A percentile compares a stretch with the other conserved stretches of the same genome.
Evolutionary conservation across 2,888 invertebrate species (phyloP).

Genomic region (Ochropacha duplaris): DNA sequence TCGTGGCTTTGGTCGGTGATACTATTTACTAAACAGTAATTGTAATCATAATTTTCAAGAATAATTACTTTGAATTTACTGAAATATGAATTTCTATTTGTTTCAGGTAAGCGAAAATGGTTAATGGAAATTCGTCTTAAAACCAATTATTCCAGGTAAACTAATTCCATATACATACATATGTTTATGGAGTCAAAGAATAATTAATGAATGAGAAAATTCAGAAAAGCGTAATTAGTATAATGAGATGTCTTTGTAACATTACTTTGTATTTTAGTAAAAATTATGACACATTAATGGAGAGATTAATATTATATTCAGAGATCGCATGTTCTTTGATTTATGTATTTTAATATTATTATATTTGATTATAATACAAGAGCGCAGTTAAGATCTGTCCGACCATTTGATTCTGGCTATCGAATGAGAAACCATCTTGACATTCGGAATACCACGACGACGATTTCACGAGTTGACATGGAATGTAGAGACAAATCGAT

Average conservation of each 20-base stretch:
- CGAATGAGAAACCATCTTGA: conserved; percentile 43
- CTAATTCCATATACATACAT: background rate
- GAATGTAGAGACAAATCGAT: conserved; percentile 46
- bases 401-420: conserved; percentile 14
- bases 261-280: background rate
- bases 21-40: conserved; percentile 47
- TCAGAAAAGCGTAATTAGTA: too few species aligned
- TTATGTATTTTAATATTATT: too few species aligned
- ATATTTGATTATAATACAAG: too few species aligned
- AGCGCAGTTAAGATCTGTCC: too few species aligned
- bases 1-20: conserved; percentile 54
- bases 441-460: conserved; percentile 44
- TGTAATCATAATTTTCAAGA: conserved; percentile 31
- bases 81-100: conserved; percentile 27
- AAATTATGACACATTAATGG: background rate
- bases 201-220: too few species aligned
- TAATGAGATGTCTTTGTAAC: background rate
- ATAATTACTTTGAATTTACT: conserved; percentile 20
- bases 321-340: background rate
- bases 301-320: background rate
- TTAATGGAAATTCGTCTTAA: background rate
- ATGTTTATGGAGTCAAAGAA: too few species aligned
- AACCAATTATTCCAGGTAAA: background rate
- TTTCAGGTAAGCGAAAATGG: conserved; percentile 33
- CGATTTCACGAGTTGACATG: conserved; percentile 32